These are phyloP conservation scores for Phengaris arion DNA, from an alignment of 2,888 invertebrate species.

Conservation along the genomic window DNA sequence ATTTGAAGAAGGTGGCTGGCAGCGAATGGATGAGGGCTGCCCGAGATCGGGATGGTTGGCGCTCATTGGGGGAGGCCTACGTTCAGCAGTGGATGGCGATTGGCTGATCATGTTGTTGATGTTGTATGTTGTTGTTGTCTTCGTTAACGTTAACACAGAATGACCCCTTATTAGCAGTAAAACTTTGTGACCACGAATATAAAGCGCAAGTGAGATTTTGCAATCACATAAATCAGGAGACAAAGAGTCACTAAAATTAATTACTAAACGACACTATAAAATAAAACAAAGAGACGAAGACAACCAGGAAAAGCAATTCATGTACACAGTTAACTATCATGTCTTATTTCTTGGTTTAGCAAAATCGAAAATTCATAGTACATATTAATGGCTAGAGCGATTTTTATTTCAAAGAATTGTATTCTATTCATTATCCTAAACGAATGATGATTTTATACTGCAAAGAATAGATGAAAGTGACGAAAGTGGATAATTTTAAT, in stretches of 20 bases:
- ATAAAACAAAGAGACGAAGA: too few species aligned
- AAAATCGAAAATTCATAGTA: not conserved
- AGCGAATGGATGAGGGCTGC: too few species aligned
- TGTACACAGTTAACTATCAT: too few species aligned
- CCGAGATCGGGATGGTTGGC: too few species aligned
- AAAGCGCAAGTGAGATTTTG: not conserved
- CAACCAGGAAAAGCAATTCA: not conserved
- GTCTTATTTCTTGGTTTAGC: too few species aligned
- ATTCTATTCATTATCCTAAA: not conserved
- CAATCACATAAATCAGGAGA: not conserved
- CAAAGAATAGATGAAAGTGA: too few species aligned
- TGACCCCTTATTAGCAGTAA: slow-evolving; percentile 6
- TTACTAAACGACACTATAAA: not conserved
- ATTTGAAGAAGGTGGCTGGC: too few species aligned
- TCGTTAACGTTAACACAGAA: not conserved
- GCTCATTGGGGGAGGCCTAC: too few species aligned
- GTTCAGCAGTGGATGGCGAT: too few species aligned
- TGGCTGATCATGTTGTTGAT: too few species aligned
- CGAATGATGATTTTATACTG: too few species aligned
- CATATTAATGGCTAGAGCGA: not conserved
- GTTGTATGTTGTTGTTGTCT: not conserved
- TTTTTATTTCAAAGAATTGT: not conserved
- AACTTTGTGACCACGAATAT: not conserved
- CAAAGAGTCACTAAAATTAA: not conserved
- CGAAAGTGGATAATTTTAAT: too few species aligned